Conservation (phyloP, 2,888 invertebrate genomes). For the Drosophila acutilabella region DNA sequence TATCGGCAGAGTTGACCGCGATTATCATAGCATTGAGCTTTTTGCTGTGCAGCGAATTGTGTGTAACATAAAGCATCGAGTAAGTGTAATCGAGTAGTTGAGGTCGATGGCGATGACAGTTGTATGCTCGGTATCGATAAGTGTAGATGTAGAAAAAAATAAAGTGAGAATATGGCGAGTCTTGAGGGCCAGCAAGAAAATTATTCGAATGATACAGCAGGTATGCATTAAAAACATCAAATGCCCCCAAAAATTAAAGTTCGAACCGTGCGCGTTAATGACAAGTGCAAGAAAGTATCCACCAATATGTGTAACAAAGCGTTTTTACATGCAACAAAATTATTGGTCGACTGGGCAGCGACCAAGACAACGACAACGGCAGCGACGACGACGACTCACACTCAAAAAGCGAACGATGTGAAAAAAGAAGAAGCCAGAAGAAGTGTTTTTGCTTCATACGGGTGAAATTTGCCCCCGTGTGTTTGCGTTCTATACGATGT, state of each 20-base stretch:
- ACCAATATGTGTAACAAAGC: slow-evolving; percentile 37
- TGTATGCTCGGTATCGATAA: slow-evolving; percentile 57
- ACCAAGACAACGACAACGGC: slow-evolving; percentile 36
- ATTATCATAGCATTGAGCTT: slow-evolving; percentile 21
- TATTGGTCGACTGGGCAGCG: slow-evolving; percentile 74
- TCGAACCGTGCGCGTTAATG: slow-evolving; percentile 31
- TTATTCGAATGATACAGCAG: slow-evolving; percentile 84
- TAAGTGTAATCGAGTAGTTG: slow-evolving; percentile 22
- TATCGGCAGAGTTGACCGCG: not conserved
- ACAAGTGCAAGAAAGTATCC: slow-evolving; percentile 46
- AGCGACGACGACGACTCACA: slow-evolving; percentile 61
- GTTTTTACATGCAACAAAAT: slow-evolving; percentile 60
- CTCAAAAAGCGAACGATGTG: slow-evolving; percentile 73
- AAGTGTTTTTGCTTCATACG: slow-evolving; percentile 76
- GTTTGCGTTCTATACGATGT: slow-evolving; percentile 45
- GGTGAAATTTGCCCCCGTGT: slow-evolving; percentile 78
- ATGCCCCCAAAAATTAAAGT: slow-evolving; percentile 39
- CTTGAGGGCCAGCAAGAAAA: slow-evolving; percentile 85
- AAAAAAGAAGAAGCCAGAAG: slow-evolving; percentile 72
- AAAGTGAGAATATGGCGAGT: slow-evolving; percentile 85
- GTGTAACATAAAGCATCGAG: slow-evolving; percentile 16
- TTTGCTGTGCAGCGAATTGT: not conserved
- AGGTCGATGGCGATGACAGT: slow-evolving; percentile 47
- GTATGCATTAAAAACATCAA: slow-evolving; percentile 80
- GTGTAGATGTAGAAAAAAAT: slow-evolving; percentile 66